Percentiles rank a stretch among this genome's conserved stretches.
These are phyloP conservation scores for Metopolophium dirhodum DNA, from an alignment of 1,140 invertebrate species.

Conservation along the genomic window DNA sequence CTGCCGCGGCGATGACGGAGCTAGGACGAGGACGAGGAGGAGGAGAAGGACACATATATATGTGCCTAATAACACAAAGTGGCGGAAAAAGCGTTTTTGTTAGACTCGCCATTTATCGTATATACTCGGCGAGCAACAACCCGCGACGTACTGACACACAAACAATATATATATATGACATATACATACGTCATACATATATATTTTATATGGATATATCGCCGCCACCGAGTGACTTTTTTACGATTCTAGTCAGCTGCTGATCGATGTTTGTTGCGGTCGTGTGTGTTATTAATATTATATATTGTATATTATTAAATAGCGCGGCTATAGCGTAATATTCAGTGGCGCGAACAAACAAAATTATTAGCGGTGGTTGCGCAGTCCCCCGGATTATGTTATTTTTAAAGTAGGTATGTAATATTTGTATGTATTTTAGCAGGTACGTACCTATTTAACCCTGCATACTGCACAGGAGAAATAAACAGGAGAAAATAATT, in stretches of 20 bases:
- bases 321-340: background rate
- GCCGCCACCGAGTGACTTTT: constrained; percentile 21
- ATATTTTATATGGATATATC: background rate
- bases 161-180: too few species aligned
- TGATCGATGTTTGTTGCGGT: constrained; percentile 34
- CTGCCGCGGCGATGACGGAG: background rate
- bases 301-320: background rate
- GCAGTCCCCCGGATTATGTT: background rate
- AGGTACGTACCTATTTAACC: too few species aligned
- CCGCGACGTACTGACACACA: background rate
- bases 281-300: background rate
- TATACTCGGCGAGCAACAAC: background rate
- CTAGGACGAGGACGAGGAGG: background rate
- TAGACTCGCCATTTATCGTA: constrained; percentile 52
- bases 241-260: constrained; percentile 42
- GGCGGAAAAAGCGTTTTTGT: constrained; percentile 56
- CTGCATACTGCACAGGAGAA: too few species aligned
- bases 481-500: background rate
- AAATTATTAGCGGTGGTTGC: background rate
- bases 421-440: too few species aligned
- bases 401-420: too few species aligned
- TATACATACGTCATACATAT: background rate
- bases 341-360: background rate
- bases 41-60: background rate
- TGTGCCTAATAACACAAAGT: background rate